Conservation (phyloP, 2,113 vertebrate species). For the Paramormyrops kingsleyae region DNA sequence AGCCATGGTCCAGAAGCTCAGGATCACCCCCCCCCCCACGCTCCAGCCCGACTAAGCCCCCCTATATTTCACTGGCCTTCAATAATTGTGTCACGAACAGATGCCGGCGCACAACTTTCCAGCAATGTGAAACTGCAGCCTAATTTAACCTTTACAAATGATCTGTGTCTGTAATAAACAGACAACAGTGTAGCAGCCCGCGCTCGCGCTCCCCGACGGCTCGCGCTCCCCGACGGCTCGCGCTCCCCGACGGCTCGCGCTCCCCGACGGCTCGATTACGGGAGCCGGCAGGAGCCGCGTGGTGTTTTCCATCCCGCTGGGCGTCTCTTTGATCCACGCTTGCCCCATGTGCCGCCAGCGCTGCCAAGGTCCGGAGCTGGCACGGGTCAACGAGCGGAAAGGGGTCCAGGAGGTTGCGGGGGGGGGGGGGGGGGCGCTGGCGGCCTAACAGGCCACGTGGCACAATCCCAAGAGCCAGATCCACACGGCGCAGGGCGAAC, state of each 20-base stretch:
- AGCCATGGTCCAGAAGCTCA: conserved; percentile 13
- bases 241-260: background rate
- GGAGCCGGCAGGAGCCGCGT: background rate
- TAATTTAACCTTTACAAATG: conserved; percentile 34
- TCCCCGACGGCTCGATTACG: background rate
- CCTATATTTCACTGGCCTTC: background rate
- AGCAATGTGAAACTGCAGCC: conserved; percentile 16
- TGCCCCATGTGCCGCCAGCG: background rate
- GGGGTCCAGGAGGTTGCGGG: background rate
- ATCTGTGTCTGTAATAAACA: conserved; percentile 18
- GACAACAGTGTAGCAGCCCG: background rate
- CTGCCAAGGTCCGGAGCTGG: conserved; percentile 15
- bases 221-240: background rate
- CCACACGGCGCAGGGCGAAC: background rate
- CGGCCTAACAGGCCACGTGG: background rate
- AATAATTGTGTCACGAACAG: conserved; percentile 20
- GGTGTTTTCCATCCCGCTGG: background rate
- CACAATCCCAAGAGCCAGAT: conserved; percentile 8
- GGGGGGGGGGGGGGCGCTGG: background rate
- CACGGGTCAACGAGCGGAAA: conserved; percentile 14
- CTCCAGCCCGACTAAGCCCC: background rate
- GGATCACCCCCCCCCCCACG: background rate
- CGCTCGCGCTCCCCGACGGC: background rate
- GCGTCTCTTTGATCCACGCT: conserved; percentile 13
- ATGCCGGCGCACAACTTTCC: conserved; percentile 14